phyloP scores from a whole-genome alignment of 2,113 vertebrate genomes.

The Opisthocomus hoazin region DNA sequence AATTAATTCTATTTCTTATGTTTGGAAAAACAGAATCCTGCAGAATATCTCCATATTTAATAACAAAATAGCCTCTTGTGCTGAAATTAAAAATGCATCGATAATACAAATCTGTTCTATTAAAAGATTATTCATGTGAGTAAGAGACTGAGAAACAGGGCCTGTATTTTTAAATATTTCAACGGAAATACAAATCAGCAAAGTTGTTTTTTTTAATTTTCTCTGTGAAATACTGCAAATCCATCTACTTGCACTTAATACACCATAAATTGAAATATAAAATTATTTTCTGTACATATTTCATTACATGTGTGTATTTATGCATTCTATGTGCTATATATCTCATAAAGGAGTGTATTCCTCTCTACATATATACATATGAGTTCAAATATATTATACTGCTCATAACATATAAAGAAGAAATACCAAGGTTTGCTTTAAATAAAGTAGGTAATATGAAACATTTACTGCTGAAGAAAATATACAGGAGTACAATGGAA shows the following conservation, averaged over 20 bases:
- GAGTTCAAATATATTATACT: background rate
- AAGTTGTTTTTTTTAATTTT: background rate
- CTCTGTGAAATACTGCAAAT: background rate
- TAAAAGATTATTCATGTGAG: background rate
- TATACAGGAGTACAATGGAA: background rate
- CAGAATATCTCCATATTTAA: background rate
- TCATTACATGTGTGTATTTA: background rate
- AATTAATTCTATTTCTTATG: background rate
- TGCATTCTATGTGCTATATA: background rate
- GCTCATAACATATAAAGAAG: background rate
- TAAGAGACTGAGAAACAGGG: background rate
- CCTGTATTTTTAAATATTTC: background rate
- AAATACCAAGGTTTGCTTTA: background rate
- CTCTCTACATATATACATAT: background rate
- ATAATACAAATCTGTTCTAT: background rate
- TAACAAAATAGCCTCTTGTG: background rate
- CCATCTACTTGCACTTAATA: background rate
- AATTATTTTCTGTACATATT: background rate
- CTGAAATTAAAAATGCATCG: background rate
- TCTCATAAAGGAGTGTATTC: background rate
- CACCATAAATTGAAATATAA: background rate
- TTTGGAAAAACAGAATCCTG: background rate
- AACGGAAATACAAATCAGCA: background rate
- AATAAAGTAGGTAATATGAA: background rate
- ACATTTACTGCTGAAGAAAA: background rate